Percentiles rank a stretch among this genome's conserved stretches.
Conservation (phyloP, 2,113 vertebrate genomes). For the Struthio camelus region DNA sequence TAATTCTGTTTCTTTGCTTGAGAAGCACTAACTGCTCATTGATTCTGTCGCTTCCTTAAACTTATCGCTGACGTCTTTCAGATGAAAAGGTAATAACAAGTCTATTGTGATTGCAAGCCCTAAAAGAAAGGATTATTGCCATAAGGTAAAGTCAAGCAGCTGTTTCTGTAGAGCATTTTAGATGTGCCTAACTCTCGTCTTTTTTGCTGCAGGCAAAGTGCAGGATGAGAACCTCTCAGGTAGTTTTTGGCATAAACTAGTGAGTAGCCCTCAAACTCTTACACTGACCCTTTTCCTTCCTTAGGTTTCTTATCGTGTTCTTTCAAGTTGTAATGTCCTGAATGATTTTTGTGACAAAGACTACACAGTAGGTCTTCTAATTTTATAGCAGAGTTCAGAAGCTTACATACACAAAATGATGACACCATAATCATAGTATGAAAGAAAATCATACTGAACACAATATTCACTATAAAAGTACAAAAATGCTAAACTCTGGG, state of each 20-base stretch:
- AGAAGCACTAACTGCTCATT: background rate
- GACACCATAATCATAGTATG: background rate
- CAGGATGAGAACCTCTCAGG: background rate
- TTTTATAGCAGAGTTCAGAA: background rate
- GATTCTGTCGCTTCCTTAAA: background rate
- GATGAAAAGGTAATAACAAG: background rate
- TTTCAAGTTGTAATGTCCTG: background rate
- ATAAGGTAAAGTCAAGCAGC: constrained; percentile 38
- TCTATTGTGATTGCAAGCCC: background rate
- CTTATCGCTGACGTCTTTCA: background rate
- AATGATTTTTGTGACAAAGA: background rate
- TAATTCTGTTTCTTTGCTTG: background rate
- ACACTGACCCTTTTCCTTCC: background rate
- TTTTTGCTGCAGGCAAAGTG: too few species aligned
- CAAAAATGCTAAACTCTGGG: background rate
- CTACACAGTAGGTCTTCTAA: background rate
- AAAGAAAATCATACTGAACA: background rate
- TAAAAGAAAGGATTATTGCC: constrained; percentile 27
- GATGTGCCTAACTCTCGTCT: too few species aligned
- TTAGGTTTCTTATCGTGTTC: background rate
- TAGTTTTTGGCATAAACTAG: constrained; percentile 15
- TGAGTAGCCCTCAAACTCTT: background rate
- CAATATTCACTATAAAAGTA: background rate
- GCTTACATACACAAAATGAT: background rate
- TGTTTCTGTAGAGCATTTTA: constrained; percentile 39